Percentiles rank a stretch among this genome's conserved stretches.
Conservation (phyloP, 2,113 vertebrate genomes). For the Acanthisitta chloris region DNA sequence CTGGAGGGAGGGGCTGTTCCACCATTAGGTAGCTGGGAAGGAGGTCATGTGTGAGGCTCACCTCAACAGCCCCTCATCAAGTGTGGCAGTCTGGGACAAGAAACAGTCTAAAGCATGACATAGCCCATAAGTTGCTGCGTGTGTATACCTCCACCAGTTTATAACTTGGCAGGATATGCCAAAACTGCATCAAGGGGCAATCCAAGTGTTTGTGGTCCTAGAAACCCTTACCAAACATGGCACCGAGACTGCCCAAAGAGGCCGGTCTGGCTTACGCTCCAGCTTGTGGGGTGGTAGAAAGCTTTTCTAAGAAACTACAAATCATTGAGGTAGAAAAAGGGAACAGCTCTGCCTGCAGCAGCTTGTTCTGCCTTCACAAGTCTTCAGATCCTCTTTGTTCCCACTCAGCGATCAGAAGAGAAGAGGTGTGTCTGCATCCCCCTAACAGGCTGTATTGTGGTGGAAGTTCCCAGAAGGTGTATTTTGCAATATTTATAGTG, state of each 20-base stretch:
- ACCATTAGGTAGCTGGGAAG: background rate
- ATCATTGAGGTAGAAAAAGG: background rate
- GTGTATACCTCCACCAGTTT: background rate
- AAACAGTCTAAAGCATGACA: background rate
- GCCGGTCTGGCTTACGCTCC: background rate
- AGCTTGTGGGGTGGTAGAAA: background rate
- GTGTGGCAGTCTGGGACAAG: background rate
- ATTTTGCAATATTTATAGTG: background rate
- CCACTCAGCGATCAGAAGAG: rapidly evolving
- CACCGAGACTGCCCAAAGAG: background rate
- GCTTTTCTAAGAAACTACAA: background rate
- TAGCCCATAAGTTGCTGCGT: no score
- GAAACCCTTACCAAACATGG: background rate
- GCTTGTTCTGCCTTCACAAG: background rate
- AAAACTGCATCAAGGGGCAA: background rate
- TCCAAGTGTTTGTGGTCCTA: background rate
- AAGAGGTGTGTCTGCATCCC: background rate
- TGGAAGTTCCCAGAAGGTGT: background rate
- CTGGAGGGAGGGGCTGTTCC: background rate
- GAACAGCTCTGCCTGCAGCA: background rate
- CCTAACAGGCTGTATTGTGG: background rate
- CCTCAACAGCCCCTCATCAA: background rate
- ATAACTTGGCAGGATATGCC: no score
- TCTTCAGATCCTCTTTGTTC: background rate
- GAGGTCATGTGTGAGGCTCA: background rate